Conservation (phyloP, 2,888 invertebrate species). For the Lasioglossum pauxillum region DNA sequence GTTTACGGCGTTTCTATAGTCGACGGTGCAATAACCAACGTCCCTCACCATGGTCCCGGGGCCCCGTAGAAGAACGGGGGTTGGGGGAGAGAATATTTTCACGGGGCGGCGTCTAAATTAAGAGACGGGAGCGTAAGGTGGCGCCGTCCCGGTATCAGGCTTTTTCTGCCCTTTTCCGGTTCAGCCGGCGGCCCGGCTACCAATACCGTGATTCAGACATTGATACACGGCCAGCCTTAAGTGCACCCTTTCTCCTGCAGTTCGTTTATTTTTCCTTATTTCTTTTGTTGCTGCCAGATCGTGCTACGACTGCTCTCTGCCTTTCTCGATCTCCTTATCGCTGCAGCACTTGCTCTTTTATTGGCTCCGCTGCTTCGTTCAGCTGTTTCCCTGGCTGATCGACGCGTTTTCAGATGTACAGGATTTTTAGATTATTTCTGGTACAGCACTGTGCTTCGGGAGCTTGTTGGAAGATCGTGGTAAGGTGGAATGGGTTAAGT, state of each 20-base stretch:
- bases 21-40: constrained; percentile 71
- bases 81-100: constrained; percentile 66
- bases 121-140: constrained; percentile 66
- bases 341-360: not conserved
- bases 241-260: constrained; percentile 28
- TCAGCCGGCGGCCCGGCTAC: constrained; percentile 41
- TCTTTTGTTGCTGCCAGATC: not conserved
- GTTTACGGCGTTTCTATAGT: constrained; percentile 82
- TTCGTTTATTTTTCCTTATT: not conserved
- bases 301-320: not conserved
- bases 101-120: constrained; percentile 72
- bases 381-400: not conserved
- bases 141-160: constrained; percentile 57
- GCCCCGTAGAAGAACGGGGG: constrained; percentile 17
- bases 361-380: not conserved
- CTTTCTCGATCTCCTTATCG: not conserved
- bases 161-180: constrained; percentile 68
- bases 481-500: too few relatives aligned
- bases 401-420: not conserved
- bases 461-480: not conserved
- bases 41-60: constrained; percentile 35
- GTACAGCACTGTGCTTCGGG: not conserved
- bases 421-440: not conserved
- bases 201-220: constrained; percentile 42
- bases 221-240: constrained; percentile 48